phyloP scores from a whole-genome alignment of 2,113 vertebrate species.

The Odontophorus gujanensis region DNA sequence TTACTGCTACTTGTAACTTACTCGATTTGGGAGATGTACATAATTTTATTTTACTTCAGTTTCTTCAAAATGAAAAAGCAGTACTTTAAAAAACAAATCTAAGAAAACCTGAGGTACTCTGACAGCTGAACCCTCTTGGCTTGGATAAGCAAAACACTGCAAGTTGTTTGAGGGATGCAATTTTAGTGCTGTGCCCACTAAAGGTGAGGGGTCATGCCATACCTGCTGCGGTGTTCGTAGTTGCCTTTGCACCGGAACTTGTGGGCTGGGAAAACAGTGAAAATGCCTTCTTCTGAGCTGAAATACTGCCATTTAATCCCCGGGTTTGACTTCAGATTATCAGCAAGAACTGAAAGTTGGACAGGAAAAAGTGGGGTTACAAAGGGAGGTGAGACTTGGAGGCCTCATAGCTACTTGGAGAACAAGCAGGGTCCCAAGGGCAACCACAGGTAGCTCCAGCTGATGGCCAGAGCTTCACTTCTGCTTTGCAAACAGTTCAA shows the following conservation, averaged over 20 bases:
- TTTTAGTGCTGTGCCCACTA: background rate
- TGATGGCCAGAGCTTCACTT: background rate
- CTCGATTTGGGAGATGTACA: background rate
- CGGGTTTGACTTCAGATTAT: constrained; percentile 98
- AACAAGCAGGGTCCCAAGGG: background rate
- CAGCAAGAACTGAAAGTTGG: constrained; percentile 88
- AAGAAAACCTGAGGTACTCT: background rate
- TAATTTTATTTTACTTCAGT: background rate
- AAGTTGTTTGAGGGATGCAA: background rate
- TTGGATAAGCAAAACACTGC: background rate
- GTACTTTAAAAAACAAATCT: background rate
- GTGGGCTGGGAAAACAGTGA: constrained; percentile 97
- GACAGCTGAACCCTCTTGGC: background rate
- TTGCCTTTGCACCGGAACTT: constrained; percentile 96
- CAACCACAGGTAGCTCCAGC: background rate
- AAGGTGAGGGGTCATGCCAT: background rate
- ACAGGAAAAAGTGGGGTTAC: background rate
- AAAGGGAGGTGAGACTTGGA: background rate
- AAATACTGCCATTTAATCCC: constrained; percentile 99
- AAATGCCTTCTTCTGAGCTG: constrained; percentile 99
- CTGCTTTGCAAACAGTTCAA: background rate
- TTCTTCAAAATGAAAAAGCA: background rate
- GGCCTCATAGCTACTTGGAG: rapidly evolving
- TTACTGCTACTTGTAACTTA: background rate
- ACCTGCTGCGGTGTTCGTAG: constrained; percentile 98